A percentile compares a stretch with the other conserved stretches of the same genome.
phyloP scores from a whole-genome alignment of 2,797 vertebrate species.

The Lagorchestes hirsutus region DNA sequence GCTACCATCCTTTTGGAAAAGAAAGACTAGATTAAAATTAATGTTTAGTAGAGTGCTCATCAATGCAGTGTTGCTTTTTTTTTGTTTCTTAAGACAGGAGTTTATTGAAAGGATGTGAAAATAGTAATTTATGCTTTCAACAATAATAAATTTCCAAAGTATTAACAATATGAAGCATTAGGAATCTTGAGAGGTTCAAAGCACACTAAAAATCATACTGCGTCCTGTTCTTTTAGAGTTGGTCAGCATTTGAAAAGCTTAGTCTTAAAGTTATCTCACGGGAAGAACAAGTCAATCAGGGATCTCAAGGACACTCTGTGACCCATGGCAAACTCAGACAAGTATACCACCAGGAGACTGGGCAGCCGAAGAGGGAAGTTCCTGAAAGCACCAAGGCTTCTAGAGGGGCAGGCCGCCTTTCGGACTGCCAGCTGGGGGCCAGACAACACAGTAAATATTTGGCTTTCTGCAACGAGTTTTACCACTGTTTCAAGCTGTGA shows the following conservation, averaged over 20 bases:
- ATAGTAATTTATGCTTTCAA: conserved; percentile 84
- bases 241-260: not conserved
- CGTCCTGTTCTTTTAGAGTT: conserved; percentile 28
- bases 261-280: not conserved
- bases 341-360: not conserved
- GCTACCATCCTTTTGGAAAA: too few species aligned
- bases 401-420: not conserved
- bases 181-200: conserved; percentile 80
- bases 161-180: conserved; percentile 87
- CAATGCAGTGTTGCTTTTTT: too few species aligned
- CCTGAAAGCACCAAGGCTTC: too few species aligned
- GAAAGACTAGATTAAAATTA: too few species aligned
- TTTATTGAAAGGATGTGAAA: conserved; percentile 93
- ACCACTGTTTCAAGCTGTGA: not conserved
- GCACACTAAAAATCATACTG: conserved; percentile 54
- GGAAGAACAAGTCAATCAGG: not conserved
- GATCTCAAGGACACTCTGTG: not conserved
- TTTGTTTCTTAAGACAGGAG: conserved; percentile 81
- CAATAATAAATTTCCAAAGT: conserved; percentile 84
- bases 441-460: too few species aligned
- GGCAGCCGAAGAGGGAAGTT: not conserved
- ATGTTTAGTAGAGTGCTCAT: too few species aligned
- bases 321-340: not conserved
- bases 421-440: accelerated
- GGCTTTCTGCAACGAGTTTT: not conserved